phyloP scores from a whole-genome alignment of 2,113 vertebrate genomes.

The Prinia subflava region DNA sequence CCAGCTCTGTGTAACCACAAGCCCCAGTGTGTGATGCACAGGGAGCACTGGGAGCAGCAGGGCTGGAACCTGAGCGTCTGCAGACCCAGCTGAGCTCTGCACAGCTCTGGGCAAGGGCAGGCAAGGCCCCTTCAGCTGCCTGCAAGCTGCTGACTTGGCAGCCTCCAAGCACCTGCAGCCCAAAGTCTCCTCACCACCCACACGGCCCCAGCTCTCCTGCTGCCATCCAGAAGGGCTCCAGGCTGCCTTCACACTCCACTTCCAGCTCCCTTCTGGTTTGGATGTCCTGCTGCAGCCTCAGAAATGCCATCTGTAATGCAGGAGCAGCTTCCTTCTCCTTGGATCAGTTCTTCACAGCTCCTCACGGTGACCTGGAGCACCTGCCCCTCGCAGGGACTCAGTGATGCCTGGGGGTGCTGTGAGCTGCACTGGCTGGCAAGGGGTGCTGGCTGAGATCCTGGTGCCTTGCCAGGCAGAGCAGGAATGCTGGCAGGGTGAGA shows the following conservation, averaged over 20 bases:
- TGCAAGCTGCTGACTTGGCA: constrained; percentile 19
- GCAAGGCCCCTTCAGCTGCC: neutral
- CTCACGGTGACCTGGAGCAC: neutral
- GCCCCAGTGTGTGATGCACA: neutral
- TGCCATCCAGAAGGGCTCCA: neutral
- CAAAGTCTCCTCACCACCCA: neutral
- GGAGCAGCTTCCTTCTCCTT: neutral
- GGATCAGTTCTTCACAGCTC: neutral
- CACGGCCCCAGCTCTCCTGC: neutral
- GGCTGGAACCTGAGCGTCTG: neutral
- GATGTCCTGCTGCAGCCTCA: neutral
- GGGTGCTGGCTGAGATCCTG: neutral
- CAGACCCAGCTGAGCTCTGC: neutral
- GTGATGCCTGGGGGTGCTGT: accelerated
- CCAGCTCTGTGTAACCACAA: neutral
- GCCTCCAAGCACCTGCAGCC: neutral
- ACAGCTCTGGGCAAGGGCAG: constrained; percentile 15
- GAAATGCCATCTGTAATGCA: neutral
- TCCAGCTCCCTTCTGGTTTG: neutral
- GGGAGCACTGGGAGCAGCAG: neutral
- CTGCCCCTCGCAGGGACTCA: neutral
- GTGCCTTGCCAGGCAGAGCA: neutral
- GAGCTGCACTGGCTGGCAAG: neutral
- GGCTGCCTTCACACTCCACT: constrained; percentile 8
- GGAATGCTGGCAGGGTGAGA: neutral